A percentile compares a stretch with the other conserved stretches of the same genome.
Conservation (phyloP, 2,888 invertebrate genomes). For the Eupithecia tripunctaria region DNA sequence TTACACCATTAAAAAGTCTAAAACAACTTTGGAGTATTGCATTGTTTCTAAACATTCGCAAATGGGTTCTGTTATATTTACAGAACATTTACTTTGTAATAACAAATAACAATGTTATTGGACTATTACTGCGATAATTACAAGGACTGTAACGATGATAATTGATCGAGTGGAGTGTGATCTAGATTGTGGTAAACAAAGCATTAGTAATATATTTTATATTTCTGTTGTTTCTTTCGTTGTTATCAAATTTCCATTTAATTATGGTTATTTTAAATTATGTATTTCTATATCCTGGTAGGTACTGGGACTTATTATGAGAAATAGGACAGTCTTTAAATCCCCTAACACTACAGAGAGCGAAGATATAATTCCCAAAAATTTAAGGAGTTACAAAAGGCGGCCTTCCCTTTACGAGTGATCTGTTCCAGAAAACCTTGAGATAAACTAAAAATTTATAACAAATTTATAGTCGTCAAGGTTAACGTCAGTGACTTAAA, state of each 20-base stretch:
- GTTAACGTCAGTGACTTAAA: neutral
- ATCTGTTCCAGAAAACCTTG: neutral
- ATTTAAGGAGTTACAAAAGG: neutral
- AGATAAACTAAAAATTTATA: neutral
- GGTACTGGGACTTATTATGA: no score
- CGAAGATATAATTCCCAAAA: neutral
- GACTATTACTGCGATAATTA: conserved; percentile 8
- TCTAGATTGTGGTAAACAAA: neutral
- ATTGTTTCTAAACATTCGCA: conserved; percentile 1
- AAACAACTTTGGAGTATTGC: neutral
- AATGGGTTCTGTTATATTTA: neutral
- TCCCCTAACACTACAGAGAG: neutral
- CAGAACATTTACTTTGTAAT: conserved; percentile 7
- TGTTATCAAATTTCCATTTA: no score
- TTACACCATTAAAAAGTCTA: neutral
- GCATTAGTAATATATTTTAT: neutral
- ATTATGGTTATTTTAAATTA: no score
- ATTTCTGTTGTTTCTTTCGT: no score
- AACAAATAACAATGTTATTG: conserved; percentile 8
- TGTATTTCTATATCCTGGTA: no score
- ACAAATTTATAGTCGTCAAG: neutral
- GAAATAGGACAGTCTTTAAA: no score
- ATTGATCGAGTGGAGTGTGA: neutral
- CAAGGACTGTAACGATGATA: neutral
- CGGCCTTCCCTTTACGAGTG: neutral